Evolutionary conservation across 1,140 invertebrate species (phyloP).

Genomic region (Drosophila cardini): DNA sequence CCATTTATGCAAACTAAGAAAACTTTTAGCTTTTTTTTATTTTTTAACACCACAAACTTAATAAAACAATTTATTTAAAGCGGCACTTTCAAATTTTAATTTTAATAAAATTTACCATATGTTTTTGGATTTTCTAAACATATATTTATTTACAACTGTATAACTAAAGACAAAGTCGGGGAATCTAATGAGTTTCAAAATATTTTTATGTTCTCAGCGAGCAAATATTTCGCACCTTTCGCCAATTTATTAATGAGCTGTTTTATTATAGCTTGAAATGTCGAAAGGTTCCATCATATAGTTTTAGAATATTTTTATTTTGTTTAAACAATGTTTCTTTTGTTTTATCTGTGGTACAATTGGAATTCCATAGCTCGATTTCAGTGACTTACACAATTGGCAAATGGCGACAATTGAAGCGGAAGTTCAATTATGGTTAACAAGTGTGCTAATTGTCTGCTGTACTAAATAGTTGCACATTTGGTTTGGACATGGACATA

Average conservation of each 20-base stretch:
- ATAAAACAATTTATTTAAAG: constrained; percentile 27
- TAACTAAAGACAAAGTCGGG: constrained; percentile 12
- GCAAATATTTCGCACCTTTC: constrained; percentile 38
- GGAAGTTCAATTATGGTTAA: constrained; percentile 73
- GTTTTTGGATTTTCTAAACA: constrained; percentile 1
- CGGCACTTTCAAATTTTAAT: neutral
- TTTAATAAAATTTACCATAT: neutral
- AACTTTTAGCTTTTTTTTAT: neutral
- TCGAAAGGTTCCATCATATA: constrained; percentile 1
- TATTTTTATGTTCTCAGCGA: constrained; percentile 25
- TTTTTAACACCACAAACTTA: constrained; percentile 14
- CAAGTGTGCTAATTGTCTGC: constrained; percentile 65
- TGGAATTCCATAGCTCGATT: constrained; percentile 29
- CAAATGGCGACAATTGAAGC: constrained; percentile 58
- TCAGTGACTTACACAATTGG: neutral
- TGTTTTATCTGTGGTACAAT: constrained; percentile 4
- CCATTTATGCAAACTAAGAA: constrained; percentile 17
- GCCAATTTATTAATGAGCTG: constrained; percentile 8
- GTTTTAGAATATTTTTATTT: neutral
- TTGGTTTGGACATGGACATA: constrained; percentile 25
- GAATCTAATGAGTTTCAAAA: constrained; percentile 15
- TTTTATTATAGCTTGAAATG: constrained; percentile 13
- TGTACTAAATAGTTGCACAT: constrained; percentile 47
- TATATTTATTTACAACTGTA: constrained; percentile 22
- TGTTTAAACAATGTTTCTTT: neutral